Percentiles rank a stretch among this genome's conserved stretches.
These are phyloP conservation scores for Dendroctonus ponderosae DNA, from an alignment of 1,140 invertebrate genomes.

Conservation along the genomic window DNA sequence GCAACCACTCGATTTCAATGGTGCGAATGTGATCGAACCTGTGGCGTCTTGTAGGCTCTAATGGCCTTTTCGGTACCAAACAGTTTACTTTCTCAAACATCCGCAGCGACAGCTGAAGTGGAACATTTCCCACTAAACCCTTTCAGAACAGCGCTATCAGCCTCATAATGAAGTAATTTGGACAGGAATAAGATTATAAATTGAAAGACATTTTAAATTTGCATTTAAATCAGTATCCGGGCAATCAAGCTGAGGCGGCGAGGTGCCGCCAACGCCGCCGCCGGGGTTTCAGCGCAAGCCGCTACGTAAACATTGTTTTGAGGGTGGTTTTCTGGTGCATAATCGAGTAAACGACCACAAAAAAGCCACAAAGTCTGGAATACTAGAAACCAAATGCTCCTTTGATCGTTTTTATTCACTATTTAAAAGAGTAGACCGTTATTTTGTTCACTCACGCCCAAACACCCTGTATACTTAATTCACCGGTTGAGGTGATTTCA, in stretches of 20 bases:
- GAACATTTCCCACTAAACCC: constrained; percentile 8
- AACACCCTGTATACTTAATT: too few relatives aligned
- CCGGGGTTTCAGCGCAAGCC: constrained; percentile 12
- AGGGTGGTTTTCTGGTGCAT: constrained; percentile 20
- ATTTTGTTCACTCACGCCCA: too few relatives aligned
- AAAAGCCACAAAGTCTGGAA: too few relatives aligned
- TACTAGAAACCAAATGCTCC: too few relatives aligned
- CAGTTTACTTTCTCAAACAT: too few relatives aligned
- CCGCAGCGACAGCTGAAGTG: too few relatives aligned
- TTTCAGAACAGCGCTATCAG: constrained; percentile 39
- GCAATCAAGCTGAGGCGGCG: constrained; percentile 44
- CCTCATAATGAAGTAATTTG: constrained; percentile 49
- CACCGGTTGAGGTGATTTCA: too few relatives aligned
- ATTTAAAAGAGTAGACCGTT: too few relatives aligned
- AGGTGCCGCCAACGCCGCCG: constrained; percentile 13
- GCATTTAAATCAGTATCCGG: constrained; percentile 50
- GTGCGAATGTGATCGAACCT: too few relatives aligned
- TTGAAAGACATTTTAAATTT: constrained; percentile 51
- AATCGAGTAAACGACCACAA: neutral
- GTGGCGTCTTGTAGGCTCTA: too few relatives aligned
- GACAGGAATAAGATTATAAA: constrained; percentile 51
- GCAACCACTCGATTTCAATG: too few relatives aligned
- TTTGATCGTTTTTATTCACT: neutral
- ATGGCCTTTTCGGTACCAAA: too few relatives aligned
- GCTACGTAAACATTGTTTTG: constrained; percentile 27